Evolutionary conservation across 2,797 vertebrate genomes (phyloP), one percentile per base, ranked within the genome.

Genomic region (Lacerta bilineata): DNA sequence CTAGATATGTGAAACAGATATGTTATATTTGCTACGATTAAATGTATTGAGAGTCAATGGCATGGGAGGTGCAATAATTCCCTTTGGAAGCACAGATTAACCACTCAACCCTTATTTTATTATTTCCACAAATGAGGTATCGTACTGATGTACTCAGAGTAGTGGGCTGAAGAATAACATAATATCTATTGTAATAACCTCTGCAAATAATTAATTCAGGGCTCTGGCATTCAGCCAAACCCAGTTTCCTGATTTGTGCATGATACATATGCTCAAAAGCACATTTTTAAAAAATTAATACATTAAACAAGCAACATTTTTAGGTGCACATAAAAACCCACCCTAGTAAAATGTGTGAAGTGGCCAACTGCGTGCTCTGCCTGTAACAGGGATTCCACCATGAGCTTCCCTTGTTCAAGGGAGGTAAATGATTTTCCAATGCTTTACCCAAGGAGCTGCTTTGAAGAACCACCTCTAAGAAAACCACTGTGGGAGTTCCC

Each of bases 1-100:
- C 72, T 87, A 90, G 18, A 79, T 80, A 72, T 25, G 88, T 80
- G 8, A 78, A 64, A 13, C 13, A 69, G 89, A 86, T 17, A 87
- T 74, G 77, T 33, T 36, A 74, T 7, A 5, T 5, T 33, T 82
- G 80, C 75, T 76, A 27, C 3, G 29, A 64, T 81, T 59, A 81
- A 41, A 66, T 8, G 61, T 36, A 27, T 15, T 72, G 77, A 74
- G 66, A 13, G 17, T 2, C 20, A 64, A 75, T 59, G 15, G 36
- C 10, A 2, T 27, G 23, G 41, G 36, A 83, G 29, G 17, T 10
- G 27, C 4, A 83, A 39, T 7, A 82, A 74, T 29, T 85, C 15
- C 41, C 41, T 78, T 33, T 66, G 11, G 27, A 27, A n/a, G 27
- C 18, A 66, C 29, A 86, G n/a, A 68, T 33, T 8, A 46, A 78